Conservation (phyloP, 2,797 vertebrate species). For the Chromis chromis region DNA sequence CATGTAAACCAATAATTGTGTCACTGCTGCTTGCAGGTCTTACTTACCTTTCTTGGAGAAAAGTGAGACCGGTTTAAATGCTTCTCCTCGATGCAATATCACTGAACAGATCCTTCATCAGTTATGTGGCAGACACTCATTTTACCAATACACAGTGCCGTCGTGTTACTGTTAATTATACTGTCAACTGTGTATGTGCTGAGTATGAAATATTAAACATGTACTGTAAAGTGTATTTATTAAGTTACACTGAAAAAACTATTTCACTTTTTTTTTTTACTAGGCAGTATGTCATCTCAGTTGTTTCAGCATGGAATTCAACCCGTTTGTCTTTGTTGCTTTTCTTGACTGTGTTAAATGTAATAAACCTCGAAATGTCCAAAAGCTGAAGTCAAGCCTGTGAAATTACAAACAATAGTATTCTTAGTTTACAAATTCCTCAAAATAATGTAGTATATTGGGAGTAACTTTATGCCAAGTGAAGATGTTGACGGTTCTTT, state of each 20-base stretch:
- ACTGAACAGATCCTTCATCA: constrained; percentile 4
- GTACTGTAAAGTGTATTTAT: constrained; percentile 60
- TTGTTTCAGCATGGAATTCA: constrained; percentile 26
- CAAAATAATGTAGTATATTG: not conserved
- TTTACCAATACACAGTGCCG: not conserved
- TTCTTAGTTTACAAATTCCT: not conserved
- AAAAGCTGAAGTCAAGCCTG: not conserved
- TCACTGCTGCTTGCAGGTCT: constrained; percentile 26
- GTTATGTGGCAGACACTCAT: not conserved
- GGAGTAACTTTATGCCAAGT: not conserved
- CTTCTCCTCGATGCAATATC: constrained; percentile 24
- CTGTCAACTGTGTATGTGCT: constrained; percentile 32
- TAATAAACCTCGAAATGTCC: constrained; percentile 7
- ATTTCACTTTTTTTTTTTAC: constrained; percentile 9
- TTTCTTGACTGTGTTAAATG: constrained; percentile 9
- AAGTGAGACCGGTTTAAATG: constrained; percentile 8
- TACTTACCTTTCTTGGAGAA: constrained; percentile 5
- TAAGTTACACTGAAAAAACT: constrained; percentile 21
- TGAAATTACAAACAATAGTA: not conserved
- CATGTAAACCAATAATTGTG: constrained; percentile 42
- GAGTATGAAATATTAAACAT: constrained; percentile 18
- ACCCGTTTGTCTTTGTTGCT: constrained; percentile 14
- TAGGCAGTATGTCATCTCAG: not conserved
- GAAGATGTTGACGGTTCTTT: not conserved
- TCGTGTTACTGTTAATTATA: constrained; percentile 11